phyloP scores from a whole-genome alignment of 92 coral and sea anemone genomes.

The Virgularia gustaviana region DNA sequence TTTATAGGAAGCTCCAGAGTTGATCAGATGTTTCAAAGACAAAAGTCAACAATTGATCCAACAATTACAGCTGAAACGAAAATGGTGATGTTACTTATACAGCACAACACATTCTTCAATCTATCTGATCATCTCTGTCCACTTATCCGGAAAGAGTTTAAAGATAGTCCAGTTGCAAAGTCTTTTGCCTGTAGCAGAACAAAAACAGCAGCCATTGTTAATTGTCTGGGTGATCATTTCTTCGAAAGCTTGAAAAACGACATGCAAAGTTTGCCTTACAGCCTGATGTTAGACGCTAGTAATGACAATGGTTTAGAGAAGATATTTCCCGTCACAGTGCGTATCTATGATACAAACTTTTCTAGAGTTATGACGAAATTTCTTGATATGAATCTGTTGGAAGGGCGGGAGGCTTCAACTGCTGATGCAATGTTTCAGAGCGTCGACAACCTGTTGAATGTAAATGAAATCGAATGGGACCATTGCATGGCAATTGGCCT shows the following conservation, averaged over 20 bases:
- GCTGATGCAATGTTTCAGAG: constrained; percentile 57
- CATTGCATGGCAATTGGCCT: constrained; percentile 54
- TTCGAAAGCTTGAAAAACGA: constrained; percentile 8
- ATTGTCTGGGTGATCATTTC: constrained; percentile 20
- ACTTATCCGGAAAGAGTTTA: constrained; percentile 44
- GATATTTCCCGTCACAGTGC: constrained; percentile 44
- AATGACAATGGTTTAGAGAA: constrained; percentile 43
- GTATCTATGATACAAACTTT: constrained; percentile 33
- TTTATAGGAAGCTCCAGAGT: too few species aligned
- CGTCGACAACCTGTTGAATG: constrained; percentile 37
- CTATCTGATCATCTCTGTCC: constrained; percentile 51
- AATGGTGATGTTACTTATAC: constrained; percentile 52
- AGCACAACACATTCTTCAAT: constrained; percentile 58
- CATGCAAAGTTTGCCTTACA: constrained; percentile 39
- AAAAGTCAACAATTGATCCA: constrained; percentile 26
- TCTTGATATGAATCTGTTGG: constrained; percentile 40
- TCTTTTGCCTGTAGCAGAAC: constrained; percentile 53
- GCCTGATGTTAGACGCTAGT: constrained; percentile 45
- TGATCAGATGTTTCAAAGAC: constrained; percentile 26
- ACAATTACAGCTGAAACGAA: constrained; percentile 48
- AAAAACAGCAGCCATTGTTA: constrained; percentile 42
- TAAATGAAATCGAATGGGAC: constrained; percentile 42
- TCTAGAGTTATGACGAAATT: constrained; percentile 37
- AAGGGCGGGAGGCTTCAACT: constrained; percentile 34
- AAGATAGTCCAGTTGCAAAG: constrained; percentile 62